Percentiles rank a stretch among this genome's conserved stretches.
Evolutionary conservation across 2,888 invertebrate species (phyloP).

Genomic region (Alloplasta piceator): DNA sequence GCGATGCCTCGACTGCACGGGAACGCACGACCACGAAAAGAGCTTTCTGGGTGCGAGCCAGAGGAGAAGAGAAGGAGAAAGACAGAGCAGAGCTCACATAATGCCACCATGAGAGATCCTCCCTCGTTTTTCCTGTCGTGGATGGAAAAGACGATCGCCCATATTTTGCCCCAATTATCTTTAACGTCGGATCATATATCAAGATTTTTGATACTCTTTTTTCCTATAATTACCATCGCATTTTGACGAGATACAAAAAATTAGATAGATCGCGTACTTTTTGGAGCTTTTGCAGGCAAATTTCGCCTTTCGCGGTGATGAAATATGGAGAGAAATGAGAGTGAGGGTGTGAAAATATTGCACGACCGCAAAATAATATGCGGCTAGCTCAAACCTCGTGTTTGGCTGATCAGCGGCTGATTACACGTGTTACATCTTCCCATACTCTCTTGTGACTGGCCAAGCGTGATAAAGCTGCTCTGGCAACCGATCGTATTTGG

Average conservation of each 20-base stretch:
- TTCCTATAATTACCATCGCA: not conserved
- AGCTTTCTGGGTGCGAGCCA: constrained; percentile 66
- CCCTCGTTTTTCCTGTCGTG: constrained; percentile 24
- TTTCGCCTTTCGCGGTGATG: constrained; percentile 27
- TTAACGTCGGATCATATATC: constrained; percentile 1
- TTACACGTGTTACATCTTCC: constrained; percentile 80
- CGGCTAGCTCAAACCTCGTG: constrained; percentile 77
- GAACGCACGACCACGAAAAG: constrained; percentile 15
- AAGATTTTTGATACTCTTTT: constrained; percentile 9
- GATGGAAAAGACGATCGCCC: constrained; percentile 42
- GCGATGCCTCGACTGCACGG: constrained; percentile 1
- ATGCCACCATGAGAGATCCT: constrained; percentile 54
- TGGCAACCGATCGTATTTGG: constrained; percentile 64
- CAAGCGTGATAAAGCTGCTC: constrained; percentile 80
- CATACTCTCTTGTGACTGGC: constrained; percentile 67
- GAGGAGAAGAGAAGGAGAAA: not conserved
- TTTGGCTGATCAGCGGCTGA: constrained; percentile 82
- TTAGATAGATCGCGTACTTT: constrained; percentile 20
- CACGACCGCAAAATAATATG: constrained; percentile 78
- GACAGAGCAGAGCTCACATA: constrained; percentile 32
- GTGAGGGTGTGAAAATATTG: constrained; percentile 12
- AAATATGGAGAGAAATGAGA: constrained; percentile 9
- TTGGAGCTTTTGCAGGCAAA: not conserved
- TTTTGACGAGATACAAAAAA: constrained; percentile 22
- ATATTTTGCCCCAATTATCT: constrained; percentile 57